Conservation (phyloP, 2,888 invertebrate genomes). For the Sminthurinus aureus region DNA sequence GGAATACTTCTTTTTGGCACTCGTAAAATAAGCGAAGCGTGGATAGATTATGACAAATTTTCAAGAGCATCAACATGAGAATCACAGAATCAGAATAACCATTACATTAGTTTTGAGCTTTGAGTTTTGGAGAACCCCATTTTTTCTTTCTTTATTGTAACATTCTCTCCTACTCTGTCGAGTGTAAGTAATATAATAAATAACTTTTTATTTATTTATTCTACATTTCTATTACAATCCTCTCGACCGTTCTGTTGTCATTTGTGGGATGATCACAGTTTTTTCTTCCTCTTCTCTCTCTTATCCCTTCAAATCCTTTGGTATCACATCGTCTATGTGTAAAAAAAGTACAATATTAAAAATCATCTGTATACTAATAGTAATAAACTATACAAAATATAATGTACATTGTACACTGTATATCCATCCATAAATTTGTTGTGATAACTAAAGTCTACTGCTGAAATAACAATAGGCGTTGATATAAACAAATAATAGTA, state of each 20-base stretch:
- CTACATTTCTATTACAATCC: conserved; percentile 21
- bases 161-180: conserved; percentile 40
- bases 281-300: conserved; percentile 14
- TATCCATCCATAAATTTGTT: no score
- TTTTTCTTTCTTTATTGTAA: conserved; percentile 31
- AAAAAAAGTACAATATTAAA: no score
- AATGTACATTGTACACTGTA: no score
- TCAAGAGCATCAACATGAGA: conserved; percentile 25
- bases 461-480: no score
- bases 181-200: conserved; percentile 41
- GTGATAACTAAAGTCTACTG: no score
- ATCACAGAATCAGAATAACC: not conserved
- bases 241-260: conserved; percentile 32
- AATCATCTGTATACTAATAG: no score
- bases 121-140: conserved; percentile 20
- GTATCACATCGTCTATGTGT: no score
- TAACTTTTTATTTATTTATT: conserved; percentile 39
- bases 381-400: no score
- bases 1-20: conserved; percentile 40
- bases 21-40: conserved; percentile 41
- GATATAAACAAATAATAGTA: no score
- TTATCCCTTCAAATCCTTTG: not conserved
- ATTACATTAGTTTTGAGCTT: not conserved
- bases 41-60: conserved; percentile 42
- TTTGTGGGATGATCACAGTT: conserved; percentile 27